Evolutionary conservation across 2,113 vertebrate species (phyloP), one percentile per base, ranked within the genome.

Genomic region (Sarotherodon lohbergeri): DNA sequence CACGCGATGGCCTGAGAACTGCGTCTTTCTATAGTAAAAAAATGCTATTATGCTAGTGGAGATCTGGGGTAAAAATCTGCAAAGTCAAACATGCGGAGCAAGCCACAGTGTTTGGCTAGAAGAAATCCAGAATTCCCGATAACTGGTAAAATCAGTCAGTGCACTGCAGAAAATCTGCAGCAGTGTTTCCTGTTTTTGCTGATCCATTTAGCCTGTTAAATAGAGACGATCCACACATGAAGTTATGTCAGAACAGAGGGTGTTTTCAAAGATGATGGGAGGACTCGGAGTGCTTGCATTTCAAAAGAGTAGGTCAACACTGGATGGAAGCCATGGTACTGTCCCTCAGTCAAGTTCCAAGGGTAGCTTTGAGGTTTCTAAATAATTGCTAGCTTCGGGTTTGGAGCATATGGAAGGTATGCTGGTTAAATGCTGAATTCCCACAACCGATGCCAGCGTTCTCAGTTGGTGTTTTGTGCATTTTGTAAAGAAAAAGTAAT

Each of bases 351-450:
- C 78, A 13, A 48, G 73, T 84, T 86, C 86, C 88, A 90, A 85
- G 92, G 90, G 91, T 90, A 87, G 86, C 89, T 90, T 91, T 90
- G 90, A 93, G 92, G 86, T 89, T 94, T 88, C 78, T 12, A 85
- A 57, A 79, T 91, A 94, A 95, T 93, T 92, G 81, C 54, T 71
- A 46, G 84, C 19, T 92, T 91, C 0, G 71, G 52, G 52, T 91
- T 83, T 86, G 55, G 76, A 90, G 88, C 87, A 85, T 83, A 87
- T 83, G 83, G 55, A 89, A 88, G 76, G 89, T 91, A 88, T 81
- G 84, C 55, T 76, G 59, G 63, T 92, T 86, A 50, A 92, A 93
- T 87, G 73, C 83, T 88, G 55, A 46, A 78, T 82, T 92, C 90
- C 87, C 78, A 84, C 86, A 88, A 73, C 27, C 34, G 34, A 88